These are phyloP conservation scores for Trinorchestia longiramus DNA, from an alignment of 1,140 invertebrate genomes.

Conservation along the genomic window DNA sequence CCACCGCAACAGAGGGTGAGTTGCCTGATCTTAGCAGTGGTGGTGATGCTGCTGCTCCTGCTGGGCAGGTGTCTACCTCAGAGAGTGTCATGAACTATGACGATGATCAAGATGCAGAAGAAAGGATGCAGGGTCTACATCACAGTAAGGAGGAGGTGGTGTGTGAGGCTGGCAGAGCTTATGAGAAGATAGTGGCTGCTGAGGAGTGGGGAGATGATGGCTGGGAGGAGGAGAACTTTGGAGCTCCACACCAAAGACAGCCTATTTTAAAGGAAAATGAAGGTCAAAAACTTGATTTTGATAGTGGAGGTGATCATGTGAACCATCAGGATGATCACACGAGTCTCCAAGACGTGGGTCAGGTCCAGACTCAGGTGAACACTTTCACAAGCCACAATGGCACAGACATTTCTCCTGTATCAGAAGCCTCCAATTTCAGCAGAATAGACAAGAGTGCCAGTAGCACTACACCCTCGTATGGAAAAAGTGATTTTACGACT, in stretches of 20 bases:
- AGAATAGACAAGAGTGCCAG: background rate
- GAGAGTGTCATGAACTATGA: background rate
- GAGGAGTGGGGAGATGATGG: conserved; percentile 21
- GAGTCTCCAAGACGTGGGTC: background rate
- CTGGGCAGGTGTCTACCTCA: background rate
- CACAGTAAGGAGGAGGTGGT: background rate
- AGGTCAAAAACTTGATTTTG: background rate
- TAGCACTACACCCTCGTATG: background rate
- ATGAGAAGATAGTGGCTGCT: background rate
- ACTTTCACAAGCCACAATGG: background rate
- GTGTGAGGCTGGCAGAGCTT: background rate
- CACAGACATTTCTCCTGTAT: background rate
- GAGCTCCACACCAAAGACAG: background rate
- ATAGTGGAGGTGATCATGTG: background rate
- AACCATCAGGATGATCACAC: background rate
- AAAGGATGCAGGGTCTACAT: background rate
- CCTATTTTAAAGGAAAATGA: background rate
- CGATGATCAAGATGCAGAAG: background rate
- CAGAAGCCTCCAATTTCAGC: background rate
- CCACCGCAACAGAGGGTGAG: background rate
- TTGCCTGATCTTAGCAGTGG: background rate
- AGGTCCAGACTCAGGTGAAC: background rate
- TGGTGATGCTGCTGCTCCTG: background rate
- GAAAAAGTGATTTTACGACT: background rate
- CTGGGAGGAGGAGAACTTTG: conserved; percentile 13